Base-by-base conservation (phyloP, 2,113 vertebrate species). In the Stigmatopora nigra region DNA sequence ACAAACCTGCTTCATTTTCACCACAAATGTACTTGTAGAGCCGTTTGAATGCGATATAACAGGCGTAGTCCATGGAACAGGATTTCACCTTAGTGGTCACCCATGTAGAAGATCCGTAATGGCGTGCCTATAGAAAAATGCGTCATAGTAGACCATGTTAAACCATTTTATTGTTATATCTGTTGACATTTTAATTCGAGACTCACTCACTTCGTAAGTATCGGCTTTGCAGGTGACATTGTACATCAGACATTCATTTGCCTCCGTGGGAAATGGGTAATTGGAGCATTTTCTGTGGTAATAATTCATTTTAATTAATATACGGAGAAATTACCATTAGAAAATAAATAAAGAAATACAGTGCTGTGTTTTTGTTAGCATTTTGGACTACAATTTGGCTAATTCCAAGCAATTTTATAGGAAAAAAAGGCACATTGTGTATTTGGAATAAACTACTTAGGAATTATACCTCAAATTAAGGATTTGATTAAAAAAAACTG, bases 11-110 rank as follows among this genome's bases (percentile, higher is more conserved):
- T 14, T 68, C 62, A 4, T 91, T 91, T 25, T 53, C 63, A 22
- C 91, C 90, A 0, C 14, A 63, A 68, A 92, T 90, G 75, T 91
- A 91, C 1, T 71, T 51, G 56, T 61, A 88, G n/a, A 92, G 83
- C 57, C 74, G 80, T 38, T 8, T 69, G 70, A 91, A 91, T 4
- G 73, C 68, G 13, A 0, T 65, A 0, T 68, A 15, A 10, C 14
- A 0, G 7, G 85, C 84, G 0, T 79, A 0, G 1, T 88, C 88
- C 77, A 81, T 82, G n/a, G 81, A 31, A 5, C 6, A 11, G 38
- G 70, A 68, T 2, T 63, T 47, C 19, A 61, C 70, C 0, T 80
- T 31, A 2, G 87, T 86, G 16, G 83, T 69, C 61, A 88, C 87
- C 90, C 87, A 90, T 64, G 83, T 91, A 9, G 72, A 72, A 15